These are phyloP conservation scores for Tipula vernalis DNA, from an alignment of 2,888 invertebrate species.

Conservation along the genomic window DNA sequence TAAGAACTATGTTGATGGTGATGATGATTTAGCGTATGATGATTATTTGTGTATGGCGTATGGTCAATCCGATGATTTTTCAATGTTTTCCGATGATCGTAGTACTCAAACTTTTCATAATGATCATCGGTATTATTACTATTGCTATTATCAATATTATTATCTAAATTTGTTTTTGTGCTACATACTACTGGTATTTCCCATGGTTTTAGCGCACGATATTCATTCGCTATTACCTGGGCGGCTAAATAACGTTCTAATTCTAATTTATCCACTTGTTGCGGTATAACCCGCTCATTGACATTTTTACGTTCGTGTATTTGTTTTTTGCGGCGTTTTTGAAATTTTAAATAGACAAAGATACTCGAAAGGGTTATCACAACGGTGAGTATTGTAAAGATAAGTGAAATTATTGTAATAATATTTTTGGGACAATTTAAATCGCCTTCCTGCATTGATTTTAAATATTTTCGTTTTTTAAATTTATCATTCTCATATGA, in stretches of 20 bases:
- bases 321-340: constrained; percentile 30
- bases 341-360: constrained; percentile 31
- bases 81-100: constrained; percentile 32
- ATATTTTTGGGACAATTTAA: constrained; percentile 36
- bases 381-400: constrained; percentile 31
- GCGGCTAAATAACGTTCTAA: constrained; percentile 35
- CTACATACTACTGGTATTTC: constrained; percentile 33
- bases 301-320: constrained; percentile 32
- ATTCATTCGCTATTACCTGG: constrained; percentile 35
- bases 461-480: constrained; percentile 26
- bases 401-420: constrained; percentile 35
- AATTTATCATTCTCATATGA: constrained; percentile 30
- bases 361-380: constrained; percentile 33
- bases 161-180: constrained; percentile 4
- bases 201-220: constrained; percentile 34
- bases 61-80: constrained; percentile 19
- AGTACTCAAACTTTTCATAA: constrained; percentile 36
- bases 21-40: neutral
- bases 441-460: constrained; percentile 32
- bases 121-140: constrained; percentile 33
- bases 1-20: neutral
- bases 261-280: constrained; percentile 32
- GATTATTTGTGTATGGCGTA: neutral
- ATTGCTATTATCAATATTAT: constrained; percentile 13
- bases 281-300: constrained; percentile 34